Conservation (phyloP, 2,113 vertebrate species). For the Burhinus oedicnemus region DNA sequence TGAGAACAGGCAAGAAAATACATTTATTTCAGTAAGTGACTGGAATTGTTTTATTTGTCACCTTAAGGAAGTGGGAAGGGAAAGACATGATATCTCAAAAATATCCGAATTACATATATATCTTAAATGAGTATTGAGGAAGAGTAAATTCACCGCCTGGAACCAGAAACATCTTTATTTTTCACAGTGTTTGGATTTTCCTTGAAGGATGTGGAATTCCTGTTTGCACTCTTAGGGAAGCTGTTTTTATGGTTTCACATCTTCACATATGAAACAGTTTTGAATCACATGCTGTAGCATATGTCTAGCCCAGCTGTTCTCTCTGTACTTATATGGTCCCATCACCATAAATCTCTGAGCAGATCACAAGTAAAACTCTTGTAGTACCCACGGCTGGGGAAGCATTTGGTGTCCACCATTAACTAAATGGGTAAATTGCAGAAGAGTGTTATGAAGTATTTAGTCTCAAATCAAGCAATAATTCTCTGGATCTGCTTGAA, state of each 20-base stretch:
- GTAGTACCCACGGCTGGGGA: not conserved
- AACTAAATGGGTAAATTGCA: not conserved
- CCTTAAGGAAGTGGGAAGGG: not conserved
- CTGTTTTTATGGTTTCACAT: not conserved
- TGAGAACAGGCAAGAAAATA: not conserved
- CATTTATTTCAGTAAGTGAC: not conserved
- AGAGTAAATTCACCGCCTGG: not conserved
- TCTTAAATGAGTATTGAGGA: not conserved
- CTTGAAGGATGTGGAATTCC: constrained; percentile 16
- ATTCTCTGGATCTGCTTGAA: not conserved
- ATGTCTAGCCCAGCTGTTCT: constrained; percentile 35
- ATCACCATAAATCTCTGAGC: not conserved
- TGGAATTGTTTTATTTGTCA: constrained; percentile 15
- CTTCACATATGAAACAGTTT: constrained; percentile 20
- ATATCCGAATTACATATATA: not conserved
- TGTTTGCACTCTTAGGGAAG: constrained; percentile 3
- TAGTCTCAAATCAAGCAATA: not conserved
- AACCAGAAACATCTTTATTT: constrained; percentile 9
- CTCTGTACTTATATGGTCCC: not conserved
- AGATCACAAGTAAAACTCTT: not conserved
- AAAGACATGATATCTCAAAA: not conserved
- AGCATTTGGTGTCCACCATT: not conserved
- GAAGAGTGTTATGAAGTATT: not conserved
- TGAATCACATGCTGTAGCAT: constrained; percentile 26
- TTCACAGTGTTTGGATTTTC: constrained; percentile 22